Percentiles rank a stretch among this genome's conserved stretches.
Evolutionary conservation across 2,113 vertebrate genomes (phyloP).

Genomic region (Colistium nudipinnis): DNA sequence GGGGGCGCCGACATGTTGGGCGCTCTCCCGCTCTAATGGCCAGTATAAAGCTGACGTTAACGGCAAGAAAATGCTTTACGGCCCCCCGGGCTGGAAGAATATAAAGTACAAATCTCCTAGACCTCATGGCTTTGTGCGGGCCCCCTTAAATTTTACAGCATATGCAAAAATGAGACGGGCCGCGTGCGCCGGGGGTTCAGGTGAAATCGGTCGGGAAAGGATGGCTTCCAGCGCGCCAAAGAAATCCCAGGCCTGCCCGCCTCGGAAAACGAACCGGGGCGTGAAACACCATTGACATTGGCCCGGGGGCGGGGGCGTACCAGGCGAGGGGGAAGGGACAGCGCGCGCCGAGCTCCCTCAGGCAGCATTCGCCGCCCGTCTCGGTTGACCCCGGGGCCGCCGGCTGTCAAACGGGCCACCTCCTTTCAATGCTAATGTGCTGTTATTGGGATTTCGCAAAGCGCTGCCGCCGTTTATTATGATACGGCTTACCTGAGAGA

Average conservation of each 20-base stretch:
- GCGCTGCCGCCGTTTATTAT: slow-evolving; percentile 69
- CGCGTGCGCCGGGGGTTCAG: not conserved
- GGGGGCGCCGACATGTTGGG: not conserved
- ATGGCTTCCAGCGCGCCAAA: slow-evolving; percentile 22
- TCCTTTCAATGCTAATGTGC: slow-evolving; percentile 78
- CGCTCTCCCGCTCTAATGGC: slow-evolving; percentile 12
- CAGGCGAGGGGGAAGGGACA: slow-evolving; percentile 31
- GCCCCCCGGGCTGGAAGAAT: slow-evolving; percentile 22
- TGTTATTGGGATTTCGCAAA: slow-evolving; percentile 63
- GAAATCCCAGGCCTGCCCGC: slow-evolving; percentile 26
- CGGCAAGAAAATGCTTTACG: slow-evolving; percentile 27
- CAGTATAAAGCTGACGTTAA: slow-evolving; percentile 25
- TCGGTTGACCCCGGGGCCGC: slow-evolving; percentile 64
- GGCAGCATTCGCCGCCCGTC: slow-evolving; percentile 53
- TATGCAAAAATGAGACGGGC: not conserved
- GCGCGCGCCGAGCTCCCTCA: slow-evolving; percentile 38
- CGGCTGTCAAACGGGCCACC: slow-evolving; percentile 53
- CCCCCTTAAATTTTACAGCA: slow-evolving; percentile 39
- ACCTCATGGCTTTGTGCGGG: slow-evolving; percentile 24
- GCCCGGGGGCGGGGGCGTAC: slow-evolving; percentile 25
- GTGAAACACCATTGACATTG: slow-evolving; percentile 56
- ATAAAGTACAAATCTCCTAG: slow-evolving; percentile 16
- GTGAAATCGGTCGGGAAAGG: slow-evolving; percentile 15
- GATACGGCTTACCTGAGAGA: slow-evolving; percentile 70
- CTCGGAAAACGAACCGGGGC: slow-evolving; percentile 34